phyloP scores from a whole-genome alignment of 1,140 invertebrate species.

The Grapholita molesta region DNA sequence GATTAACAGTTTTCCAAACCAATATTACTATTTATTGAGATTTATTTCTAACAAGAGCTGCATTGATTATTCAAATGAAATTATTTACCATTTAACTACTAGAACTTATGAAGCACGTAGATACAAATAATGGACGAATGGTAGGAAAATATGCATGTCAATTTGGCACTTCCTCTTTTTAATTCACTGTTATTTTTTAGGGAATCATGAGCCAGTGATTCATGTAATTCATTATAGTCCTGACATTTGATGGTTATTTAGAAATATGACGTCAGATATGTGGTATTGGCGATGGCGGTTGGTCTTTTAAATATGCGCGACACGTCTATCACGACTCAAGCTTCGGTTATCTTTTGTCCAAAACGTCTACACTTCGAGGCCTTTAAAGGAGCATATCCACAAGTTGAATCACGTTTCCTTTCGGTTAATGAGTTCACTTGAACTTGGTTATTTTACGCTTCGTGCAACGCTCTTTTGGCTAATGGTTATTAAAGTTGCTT shows the following conservation, averaged over 20 bases:
- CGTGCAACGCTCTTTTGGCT: not conserved
- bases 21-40: not conserved
- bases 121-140: too few species aligned
- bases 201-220: too few species aligned
- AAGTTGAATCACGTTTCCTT: not conserved
- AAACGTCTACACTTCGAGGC: slow-evolving; percentile 8
- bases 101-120: too few species aligned
- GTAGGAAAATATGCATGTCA: too few species aligned
- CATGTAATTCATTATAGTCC: too few species aligned
- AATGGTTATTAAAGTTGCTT: not conserved
- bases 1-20: slow-evolving; percentile 1
- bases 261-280: not conserved
- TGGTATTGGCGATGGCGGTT: slow-evolving; percentile 8
- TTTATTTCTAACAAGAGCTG: not conserved
- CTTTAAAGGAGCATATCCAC: not conserved
- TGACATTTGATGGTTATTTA: not conserved
- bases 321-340: slow-evolving; percentile 6
- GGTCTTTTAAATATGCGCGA: not conserved
- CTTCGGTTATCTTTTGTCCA: slow-evolving; percentile 4
- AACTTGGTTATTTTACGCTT: slow-evolving; percentile 3
- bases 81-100: too few species aligned
- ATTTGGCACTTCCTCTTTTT: too few species aligned
- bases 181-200: too few species aligned
- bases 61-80: not conserved
- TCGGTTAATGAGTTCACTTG: not conserved